phyloP scores from a whole-genome alignment of 2,113 vertebrate genomes.

The Eublepharis macularius region DNA sequence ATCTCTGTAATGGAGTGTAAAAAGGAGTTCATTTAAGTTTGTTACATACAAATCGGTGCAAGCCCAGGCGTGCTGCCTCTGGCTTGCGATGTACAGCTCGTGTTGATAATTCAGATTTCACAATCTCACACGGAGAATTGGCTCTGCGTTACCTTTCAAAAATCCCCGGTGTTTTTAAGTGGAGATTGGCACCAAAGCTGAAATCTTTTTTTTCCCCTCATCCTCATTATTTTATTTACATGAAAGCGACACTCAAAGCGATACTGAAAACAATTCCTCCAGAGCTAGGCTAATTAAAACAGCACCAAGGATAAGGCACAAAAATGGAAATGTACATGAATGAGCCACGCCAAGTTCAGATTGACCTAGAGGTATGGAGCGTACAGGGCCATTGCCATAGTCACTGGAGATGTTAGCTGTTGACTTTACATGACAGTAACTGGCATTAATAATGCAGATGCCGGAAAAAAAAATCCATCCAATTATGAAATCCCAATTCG shows the following conservation, averaged over 20 bases:
- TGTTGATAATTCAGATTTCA: slow-evolving; percentile 7
- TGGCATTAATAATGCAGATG: slow-evolving; percentile 51
- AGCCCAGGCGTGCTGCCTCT: slow-evolving; percentile 18
- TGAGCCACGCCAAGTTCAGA: not conserved
- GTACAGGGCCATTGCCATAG: slow-evolving; percentile 3
- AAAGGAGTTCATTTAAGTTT: slow-evolving; percentile 38
- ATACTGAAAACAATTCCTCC: not conserved
- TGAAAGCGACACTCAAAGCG: not conserved
- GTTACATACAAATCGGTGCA: slow-evolving; percentile 8
- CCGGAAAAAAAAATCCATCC: slow-evolving; percentile 20
- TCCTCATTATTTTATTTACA: slow-evolving; percentile 1
- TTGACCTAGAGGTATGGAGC: slow-evolving; percentile 22
- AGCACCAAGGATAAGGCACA: not conserved
- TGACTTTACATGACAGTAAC: slow-evolving; percentile 39
- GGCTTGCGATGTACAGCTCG: slow-evolving; percentile 13
- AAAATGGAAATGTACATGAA: not conserved
- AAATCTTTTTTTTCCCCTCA: not conserved
- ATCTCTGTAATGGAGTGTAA: slow-evolving; percentile 2
- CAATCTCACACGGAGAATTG: not conserved
- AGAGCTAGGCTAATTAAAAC: slow-evolving; percentile 17
- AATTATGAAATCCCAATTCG: slow-evolving; percentile 16
- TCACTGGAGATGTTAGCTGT: slow-evolving; percentile 12
- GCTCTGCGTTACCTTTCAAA: slow-evolving; percentile 1
- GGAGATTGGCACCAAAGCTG: not conserved
- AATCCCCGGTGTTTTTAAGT: not conserved